These are phyloP conservation scores for Onychomys torridus DNA, from an alignment of 2,797 vertebrate species.

Conservation along the genomic window DNA sequence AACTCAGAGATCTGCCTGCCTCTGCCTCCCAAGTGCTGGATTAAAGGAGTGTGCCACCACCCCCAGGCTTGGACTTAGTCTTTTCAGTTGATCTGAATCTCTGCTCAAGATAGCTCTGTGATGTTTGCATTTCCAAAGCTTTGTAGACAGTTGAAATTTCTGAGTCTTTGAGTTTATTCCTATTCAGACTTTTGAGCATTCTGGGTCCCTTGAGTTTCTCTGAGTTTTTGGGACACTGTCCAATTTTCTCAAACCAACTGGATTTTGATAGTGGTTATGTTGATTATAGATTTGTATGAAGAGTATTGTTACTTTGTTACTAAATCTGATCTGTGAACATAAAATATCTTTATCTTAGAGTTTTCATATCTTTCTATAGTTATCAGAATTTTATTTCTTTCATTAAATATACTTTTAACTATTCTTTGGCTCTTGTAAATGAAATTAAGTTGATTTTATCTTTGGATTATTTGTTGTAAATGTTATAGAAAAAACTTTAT, in stretches of 20 bases:
- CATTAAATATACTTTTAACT: conserved; percentile 39
- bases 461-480: neutral
- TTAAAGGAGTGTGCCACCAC: neutral
- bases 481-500: conserved; percentile 50
- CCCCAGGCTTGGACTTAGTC: neutral
- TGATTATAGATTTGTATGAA: conserved; percentile 23
- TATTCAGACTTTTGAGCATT: conserved; percentile 32
- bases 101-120: neutral
- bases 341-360: neutral
- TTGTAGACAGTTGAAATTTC: conserved; percentile 15
- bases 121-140: neutral
- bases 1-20: neutral
- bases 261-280: conserved; percentile 50
- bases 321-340: conserved; percentile 11
- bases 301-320: neutral
- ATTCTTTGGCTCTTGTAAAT: neutral
- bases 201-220: neutral
- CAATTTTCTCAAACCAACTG: neutral
- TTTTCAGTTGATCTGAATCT: neutral
- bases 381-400: conserved; percentile 9
- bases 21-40: neutral
- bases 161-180: neutral
- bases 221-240: conserved; percentile 38
- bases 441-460: conserved; percentile 18
- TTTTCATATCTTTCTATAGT: conserved; percentile 54